These are phyloP conservation scores for Ardeotis arabs DNA, from an alignment of 2,113 vertebrate genomes.

Conservation along the genomic window DNA sequence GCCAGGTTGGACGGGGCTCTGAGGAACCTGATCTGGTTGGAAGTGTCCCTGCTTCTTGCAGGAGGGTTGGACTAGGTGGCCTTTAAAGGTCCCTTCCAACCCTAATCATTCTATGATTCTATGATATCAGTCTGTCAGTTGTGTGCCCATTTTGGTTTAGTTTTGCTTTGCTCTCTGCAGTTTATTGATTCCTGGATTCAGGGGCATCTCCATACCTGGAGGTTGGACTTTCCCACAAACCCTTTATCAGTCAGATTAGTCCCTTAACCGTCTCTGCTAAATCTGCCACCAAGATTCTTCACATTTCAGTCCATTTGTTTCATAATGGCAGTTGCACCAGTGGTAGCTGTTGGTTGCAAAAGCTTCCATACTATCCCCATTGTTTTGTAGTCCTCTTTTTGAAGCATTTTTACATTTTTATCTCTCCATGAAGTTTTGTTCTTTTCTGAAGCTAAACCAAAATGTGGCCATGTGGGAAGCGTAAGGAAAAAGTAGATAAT, in stretches of 20 bases:
- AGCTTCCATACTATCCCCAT: background rate
- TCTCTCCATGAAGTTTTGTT: background rate
- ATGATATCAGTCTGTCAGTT: background rate
- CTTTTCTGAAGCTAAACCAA: background rate
- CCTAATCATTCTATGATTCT: too few relatives aligned
- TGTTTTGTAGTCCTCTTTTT: background rate
- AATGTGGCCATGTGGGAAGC: background rate
- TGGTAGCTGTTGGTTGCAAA: background rate
- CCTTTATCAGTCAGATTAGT: background rate
- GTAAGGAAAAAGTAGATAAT: background rate
- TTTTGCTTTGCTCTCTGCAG: background rate
- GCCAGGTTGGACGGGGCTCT: too few relatives aligned
- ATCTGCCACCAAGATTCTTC: background rate
- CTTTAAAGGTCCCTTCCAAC: too few relatives aligned
- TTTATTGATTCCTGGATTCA: fast-evolving
- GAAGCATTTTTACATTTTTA: background rate
- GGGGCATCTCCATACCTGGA: fast-evolving
- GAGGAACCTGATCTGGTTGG: too few relatives aligned
- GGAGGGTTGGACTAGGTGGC: too few relatives aligned
- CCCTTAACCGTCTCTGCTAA: background rate
- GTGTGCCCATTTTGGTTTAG: fast-evolving
- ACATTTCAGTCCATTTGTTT: background rate
- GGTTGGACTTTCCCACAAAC: fast-evolving
- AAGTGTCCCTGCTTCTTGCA: too few relatives aligned
- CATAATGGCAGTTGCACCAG: background rate